Conservation (phyloP, 1,140 invertebrate species). For the Bombus waltoni region DNA sequence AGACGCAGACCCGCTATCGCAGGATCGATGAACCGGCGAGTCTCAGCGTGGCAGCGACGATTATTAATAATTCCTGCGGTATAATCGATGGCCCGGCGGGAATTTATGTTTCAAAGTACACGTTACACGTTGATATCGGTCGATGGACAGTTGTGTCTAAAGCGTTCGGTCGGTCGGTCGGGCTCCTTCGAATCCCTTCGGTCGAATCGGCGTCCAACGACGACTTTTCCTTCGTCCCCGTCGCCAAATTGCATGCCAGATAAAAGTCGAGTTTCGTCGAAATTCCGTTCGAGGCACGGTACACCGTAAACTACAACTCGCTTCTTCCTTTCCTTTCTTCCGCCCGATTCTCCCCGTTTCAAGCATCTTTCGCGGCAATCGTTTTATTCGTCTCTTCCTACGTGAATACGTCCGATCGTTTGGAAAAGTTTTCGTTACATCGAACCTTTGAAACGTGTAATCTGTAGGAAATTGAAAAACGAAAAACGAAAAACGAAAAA, state of each 20-base stretch:
- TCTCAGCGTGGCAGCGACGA: slow-evolving; percentile 42
- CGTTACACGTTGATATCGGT: slow-evolving; percentile 25
- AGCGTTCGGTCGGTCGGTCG: neutral
- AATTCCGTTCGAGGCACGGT: no score
- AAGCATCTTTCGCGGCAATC: no score
- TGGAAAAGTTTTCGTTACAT: no score
- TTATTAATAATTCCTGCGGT: slow-evolving; percentile 65
- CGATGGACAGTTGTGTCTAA: slow-evolving; percentile 37
- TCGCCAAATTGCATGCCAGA: neutral
- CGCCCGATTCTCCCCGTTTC: no score
- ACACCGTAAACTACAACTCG: no score
- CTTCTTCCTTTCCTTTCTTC: no score
- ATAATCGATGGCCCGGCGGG: slow-evolving; percentile 53
- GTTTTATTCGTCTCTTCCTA: no score
- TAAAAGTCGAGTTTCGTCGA: neutral
- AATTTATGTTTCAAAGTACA: slow-evolving; percentile 42
- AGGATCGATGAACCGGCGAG: slow-evolving; percentile 47
- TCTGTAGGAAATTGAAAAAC: no score
- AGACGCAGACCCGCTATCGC: slow-evolving; percentile 52
- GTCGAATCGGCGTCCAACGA: neutral
- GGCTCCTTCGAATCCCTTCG: neutral
- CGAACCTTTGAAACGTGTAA: no score
- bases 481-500: no score
- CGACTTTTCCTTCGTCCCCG: neutral
- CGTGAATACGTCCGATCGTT: no score